A percentile compares a stretch with the other conserved stretches of the same genome.
Evolutionary conservation across 2,113 vertebrate species (phyloP).

Genomic region (Chlamydotis undulata): DNA sequence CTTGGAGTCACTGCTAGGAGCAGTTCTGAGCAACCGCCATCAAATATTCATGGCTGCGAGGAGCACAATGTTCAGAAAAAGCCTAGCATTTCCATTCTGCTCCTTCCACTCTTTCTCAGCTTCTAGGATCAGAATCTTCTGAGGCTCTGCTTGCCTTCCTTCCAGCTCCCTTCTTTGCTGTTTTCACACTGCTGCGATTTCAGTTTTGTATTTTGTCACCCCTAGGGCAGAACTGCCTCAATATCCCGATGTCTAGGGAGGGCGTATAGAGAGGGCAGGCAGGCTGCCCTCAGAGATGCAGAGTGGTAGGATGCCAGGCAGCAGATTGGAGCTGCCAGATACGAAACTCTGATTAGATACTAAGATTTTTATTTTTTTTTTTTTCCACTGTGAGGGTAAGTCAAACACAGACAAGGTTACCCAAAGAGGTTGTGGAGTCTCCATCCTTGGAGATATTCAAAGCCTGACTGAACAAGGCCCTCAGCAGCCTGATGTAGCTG

Average conservation of each 20-base stretch:
- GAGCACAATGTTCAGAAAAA: background rate
- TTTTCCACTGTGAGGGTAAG: background rate
- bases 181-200: background rate
- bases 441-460: background rate
- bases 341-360: background rate
- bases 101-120: background rate
- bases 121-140: background rate
- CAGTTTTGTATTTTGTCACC: background rate
- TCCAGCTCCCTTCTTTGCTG: background rate
- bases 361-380: background rate
- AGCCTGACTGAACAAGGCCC: background rate
- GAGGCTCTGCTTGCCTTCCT: background rate
- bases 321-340: background rate
- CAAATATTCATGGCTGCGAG: background rate
- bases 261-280: background rate
- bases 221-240: background rate
- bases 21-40: background rate
- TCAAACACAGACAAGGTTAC: background rate
- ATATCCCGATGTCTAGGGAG: background rate
- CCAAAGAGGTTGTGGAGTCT: background rate
- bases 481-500: background rate
- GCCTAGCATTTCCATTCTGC: background rate
- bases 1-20: background rate
- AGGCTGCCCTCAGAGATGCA: background rate
- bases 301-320: background rate